These are phyloP conservation scores for Ectemnius continuus DNA, from an alignment of 2,888 invertebrate species.

Conservation along the genomic window DNA sequence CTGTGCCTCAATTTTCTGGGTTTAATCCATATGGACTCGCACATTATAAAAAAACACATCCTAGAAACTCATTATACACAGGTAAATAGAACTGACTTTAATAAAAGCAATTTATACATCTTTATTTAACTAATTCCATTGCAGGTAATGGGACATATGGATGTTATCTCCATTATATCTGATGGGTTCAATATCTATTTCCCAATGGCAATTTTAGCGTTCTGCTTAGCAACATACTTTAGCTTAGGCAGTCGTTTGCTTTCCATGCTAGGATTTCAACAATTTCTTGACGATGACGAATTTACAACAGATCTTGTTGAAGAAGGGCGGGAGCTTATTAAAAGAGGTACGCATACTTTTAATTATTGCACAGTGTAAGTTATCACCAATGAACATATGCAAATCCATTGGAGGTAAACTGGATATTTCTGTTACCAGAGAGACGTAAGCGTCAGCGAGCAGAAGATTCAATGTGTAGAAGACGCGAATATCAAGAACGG, in stretches of 20 bases:
- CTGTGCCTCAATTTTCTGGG: conserved; percentile 99
- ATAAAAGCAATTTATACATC: not conserved
- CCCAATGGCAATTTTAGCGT: conserved; percentile 95
- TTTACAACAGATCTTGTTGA: conserved; percentile 95
- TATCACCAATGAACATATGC: too few species aligned
- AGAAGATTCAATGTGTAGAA: conserved; percentile 88
- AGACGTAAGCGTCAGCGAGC: conserved; percentile 89
- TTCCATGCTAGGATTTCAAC: conserved; percentile 96
- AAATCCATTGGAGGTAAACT: conserved; percentile 1
- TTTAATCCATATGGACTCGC: conserved; percentile 98
- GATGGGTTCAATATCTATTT: conserved; percentile 99
- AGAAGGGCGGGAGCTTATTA: conserved; percentile 94
- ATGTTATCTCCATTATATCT: conserved; percentile 96
- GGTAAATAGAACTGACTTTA: conserved; percentile 79
- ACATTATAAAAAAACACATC: conserved; percentile 88
- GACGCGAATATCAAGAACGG: conserved; percentile 86
- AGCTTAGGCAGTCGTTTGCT: conserved; percentile 94
- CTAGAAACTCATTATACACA: conserved; percentile 97
- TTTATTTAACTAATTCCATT: conserved; percentile 35
- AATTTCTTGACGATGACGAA: conserved; percentile 96
- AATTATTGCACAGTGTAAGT: not conserved
- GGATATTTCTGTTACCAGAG: conserved; percentile 79
- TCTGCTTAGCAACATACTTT: conserved; percentile 96
- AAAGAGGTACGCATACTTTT: conserved; percentile 83
- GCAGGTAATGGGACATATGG: conserved; percentile 99